Evolutionary conservation across 2,888 invertebrate species (phyloP), one percentile per base, ranked within the genome.

Genomic region (Troides oblongomaculatus): DNA sequence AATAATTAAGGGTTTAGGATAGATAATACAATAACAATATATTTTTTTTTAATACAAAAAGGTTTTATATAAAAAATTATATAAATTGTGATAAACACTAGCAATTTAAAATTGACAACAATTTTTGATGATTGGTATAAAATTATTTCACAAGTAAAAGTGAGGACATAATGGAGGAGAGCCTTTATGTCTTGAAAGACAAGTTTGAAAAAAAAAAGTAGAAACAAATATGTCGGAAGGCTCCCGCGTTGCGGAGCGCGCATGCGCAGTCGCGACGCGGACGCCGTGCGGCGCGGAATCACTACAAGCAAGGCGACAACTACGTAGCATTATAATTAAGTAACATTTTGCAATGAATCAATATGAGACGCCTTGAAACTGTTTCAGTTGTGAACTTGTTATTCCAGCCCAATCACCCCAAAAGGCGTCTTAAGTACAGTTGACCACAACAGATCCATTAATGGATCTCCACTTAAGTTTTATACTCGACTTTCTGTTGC

Each of bases 401-500:
- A 76, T 84, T 90, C 73, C 90, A 91, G 82, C 84, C 87, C 68
- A 88, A 89, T 79, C 92, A 92, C 70, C 91, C 92, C 25, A 92
- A 92, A 75, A 83, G 92, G 69, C 93, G 90, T 75, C 93, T 89
- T 74, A 93, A 93, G 78, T 92, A 93, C 82, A 93, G 93, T 89
- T 93, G 92, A 93, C 92, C 84, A 18, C 30, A 57, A 64, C 53
- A 53, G n/a, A 53, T 53, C n/a, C 53, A 18, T 53, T 53, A 53
- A 53, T 53, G 53, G 53, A 53, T 53, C 53, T 7, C 14, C 17
- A 50, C 17, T 50, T 50, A 14, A 12, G 12, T 17, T 50, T 50
- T 4, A 5, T 50, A 53, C 6, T 7, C 6, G 6, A 53, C n/a
- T 53, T 18, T 53, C 25, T 53, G 10, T 17, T 14, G 12, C 18